Base-by-base conservation (phyloP, 2,113 vertebrate species). In the Lophura nycthemera region DNA sequence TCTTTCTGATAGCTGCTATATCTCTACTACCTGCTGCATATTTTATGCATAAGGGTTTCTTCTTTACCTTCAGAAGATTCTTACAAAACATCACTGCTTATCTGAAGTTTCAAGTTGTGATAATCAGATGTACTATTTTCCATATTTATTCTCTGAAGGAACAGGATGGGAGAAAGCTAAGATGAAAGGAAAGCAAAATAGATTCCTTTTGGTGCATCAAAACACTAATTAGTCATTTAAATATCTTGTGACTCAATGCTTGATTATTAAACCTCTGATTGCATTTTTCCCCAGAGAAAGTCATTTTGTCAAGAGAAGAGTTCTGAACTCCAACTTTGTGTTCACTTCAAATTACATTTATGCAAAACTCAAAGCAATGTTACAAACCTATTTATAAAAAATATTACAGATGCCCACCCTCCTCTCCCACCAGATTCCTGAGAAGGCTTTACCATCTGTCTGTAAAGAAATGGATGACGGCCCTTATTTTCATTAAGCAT, bases 201-300 rank as follows among this genome's bases (percentile, higher is more conserved):
- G 42, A 77, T 91, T 73, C 75, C 8, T 79, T 96, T 92, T 83
- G 83, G 82, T 94, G 79, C 82, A 90, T 71, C 91, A 90, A 94
- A 91, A 90, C 77, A 95, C 54, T 72, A 81, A 93, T 91, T 72
- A 90, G 79, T 69, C 70, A 91, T 91, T 95, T 90, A 94, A 93
- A 69, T 85, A 89, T 27, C 94, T 84, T 90, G 66, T 79, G 76
- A 92, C 61, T 93, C 29, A 20, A 80, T 67, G 60, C 38, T 77
- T 89, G 77, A 92, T 83, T 92, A 93, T 84, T 87, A 92, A 82
- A 74, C 77, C 42, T 83, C 73, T 94, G 95, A 96, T 91, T 95
- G 71, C 94, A 79, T 80, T 93, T 91, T 95, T 96, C 94, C 81
- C 91, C 77, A 63, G 87, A 82, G 92, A 95, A 97, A 96, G 52